phyloP scores from a whole-genome alignment of 2,888 invertebrate species.

The Lydus trimaculatus region DNA sequence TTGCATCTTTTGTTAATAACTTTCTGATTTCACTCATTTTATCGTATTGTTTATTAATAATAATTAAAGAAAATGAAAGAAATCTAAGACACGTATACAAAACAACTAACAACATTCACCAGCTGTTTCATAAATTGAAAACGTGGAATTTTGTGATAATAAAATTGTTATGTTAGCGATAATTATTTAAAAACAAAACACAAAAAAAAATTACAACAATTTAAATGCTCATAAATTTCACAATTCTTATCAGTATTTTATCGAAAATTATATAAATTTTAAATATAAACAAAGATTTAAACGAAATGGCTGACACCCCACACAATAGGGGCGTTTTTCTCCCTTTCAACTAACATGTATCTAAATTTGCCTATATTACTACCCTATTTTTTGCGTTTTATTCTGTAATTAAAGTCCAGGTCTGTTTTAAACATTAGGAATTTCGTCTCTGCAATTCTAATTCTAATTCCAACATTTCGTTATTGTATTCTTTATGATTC shows the following conservation, averaged over 20 bases:
- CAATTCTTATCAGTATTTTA: not conserved
- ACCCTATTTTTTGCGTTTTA: too few relatives aligned
- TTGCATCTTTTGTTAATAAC: not conserved
- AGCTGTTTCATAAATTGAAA: not conserved
- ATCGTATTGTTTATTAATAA: not conserved
- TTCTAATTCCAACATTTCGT: not conserved
- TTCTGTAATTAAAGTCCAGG: not conserved
- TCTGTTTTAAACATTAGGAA: not conserved
- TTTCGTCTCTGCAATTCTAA: not conserved
- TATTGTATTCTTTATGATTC: slow-evolving; percentile 5
- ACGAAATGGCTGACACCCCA: not conserved
- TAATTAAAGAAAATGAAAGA: not conserved
- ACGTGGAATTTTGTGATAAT: not conserved
- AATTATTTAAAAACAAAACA: not conserved
- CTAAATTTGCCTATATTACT: not conserved
- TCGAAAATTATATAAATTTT: not conserved
- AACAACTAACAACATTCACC: not conserved
- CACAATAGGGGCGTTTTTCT: not conserved
- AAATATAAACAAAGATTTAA: not conserved
- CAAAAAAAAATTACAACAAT: too few relatives aligned
- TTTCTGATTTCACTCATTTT: slow-evolving; percentile 5
- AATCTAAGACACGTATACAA: not conserved
- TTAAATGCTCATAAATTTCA: too few relatives aligned
- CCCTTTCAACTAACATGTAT: not conserved
- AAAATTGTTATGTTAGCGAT: not conserved